phyloP scores from a whole-genome alignment of 1,140 invertebrate species.

The Brachionus manjavacas region DNA sequence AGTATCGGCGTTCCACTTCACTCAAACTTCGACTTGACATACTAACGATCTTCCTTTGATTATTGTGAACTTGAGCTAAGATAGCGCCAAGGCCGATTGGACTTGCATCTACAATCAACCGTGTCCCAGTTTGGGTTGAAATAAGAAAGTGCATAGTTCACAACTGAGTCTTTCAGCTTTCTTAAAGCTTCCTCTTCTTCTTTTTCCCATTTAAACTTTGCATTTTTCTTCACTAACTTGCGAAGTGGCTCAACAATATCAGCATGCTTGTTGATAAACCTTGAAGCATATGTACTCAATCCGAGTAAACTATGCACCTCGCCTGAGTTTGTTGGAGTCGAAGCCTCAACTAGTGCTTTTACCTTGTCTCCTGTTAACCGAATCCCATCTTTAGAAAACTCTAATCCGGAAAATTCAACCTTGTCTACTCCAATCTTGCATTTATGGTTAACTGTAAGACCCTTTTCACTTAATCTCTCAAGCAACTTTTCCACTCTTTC shows the following conservation, averaged over 20 bases:
- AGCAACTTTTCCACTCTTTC: background rate
- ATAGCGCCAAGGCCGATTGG: slow-evolving; percentile 57
- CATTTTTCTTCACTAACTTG: slow-evolving; percentile 43
- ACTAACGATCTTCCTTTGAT: slow-evolving; percentile 42
- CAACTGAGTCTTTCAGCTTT: slow-evolving; percentile 43
- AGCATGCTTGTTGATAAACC: slow-evolving; percentile 43
- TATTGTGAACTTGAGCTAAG: slow-evolving; percentile 50
- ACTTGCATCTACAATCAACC: slow-evolving; percentile 45
- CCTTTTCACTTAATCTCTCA: too few species aligned
- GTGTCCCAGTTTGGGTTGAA: slow-evolving; percentile 23
- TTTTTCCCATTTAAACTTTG: slow-evolving; percentile 41
- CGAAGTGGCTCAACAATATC: slow-evolving; percentile 43
- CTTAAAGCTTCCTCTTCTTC: slow-evolving; percentile 19
- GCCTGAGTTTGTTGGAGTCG: slow-evolving; percentile 42
- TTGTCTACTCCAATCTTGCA: too few species aligned
- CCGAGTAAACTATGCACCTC: slow-evolving; percentile 48
- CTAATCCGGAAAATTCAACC: too few species aligned
- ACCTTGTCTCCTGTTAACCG: slow-evolving; percentile 47
- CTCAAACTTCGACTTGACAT: slow-evolving; percentile 48
- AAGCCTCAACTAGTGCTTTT: slow-evolving; percentile 22
- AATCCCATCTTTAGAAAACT: too few species aligned
- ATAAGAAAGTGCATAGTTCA: background rate
- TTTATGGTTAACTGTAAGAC: too few species aligned
- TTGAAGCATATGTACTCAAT: slow-evolving; percentile 45
- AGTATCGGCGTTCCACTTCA: slow-evolving; percentile 47